Evolutionary conservation across 1,140 invertebrate genomes (phyloP).

Genomic region (Pogonognathellus flavescens): DNA sequence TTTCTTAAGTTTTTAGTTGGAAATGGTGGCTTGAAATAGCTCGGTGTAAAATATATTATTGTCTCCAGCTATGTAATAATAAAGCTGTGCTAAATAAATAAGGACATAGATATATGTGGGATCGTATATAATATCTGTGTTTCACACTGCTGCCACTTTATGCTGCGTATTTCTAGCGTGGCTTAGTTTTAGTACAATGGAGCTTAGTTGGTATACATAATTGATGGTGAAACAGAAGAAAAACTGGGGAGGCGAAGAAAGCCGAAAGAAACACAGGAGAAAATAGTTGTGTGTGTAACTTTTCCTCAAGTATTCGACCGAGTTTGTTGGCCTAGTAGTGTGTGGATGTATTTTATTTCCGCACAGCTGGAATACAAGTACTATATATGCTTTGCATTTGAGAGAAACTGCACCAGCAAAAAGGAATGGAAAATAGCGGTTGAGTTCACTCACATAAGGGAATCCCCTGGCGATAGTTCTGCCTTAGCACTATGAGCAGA

Average conservation of each 20-base stretch:
- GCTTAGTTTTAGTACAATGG: background rate
- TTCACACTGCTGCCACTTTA: no score
- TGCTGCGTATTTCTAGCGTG: no score
- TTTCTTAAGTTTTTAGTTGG: no score
- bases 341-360: no score
- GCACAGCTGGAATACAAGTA: background rate
- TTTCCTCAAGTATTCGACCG: background rate
- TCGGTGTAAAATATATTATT: no score
- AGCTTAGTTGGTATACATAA: conserved; percentile 34
- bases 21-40: no score
- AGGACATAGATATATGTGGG: no score
- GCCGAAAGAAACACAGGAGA: background rate
- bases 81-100: no score
- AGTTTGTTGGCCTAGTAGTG: background rate
- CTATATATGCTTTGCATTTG: no score
- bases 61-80: no score
- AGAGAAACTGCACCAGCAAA: background rate
- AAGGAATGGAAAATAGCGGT: conserved; percentile 17
- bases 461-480: conserved; percentile 57
- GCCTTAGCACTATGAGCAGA: conserved; percentile 29
- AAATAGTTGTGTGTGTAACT: background rate
- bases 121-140: no score
- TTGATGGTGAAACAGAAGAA: conserved; percentile 42
- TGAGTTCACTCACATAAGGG: conserved; percentile 33
- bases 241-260: background rate